Conservation (phyloP, 2,888 invertebrate genomes). For the Strigamia maritima region DNA sequence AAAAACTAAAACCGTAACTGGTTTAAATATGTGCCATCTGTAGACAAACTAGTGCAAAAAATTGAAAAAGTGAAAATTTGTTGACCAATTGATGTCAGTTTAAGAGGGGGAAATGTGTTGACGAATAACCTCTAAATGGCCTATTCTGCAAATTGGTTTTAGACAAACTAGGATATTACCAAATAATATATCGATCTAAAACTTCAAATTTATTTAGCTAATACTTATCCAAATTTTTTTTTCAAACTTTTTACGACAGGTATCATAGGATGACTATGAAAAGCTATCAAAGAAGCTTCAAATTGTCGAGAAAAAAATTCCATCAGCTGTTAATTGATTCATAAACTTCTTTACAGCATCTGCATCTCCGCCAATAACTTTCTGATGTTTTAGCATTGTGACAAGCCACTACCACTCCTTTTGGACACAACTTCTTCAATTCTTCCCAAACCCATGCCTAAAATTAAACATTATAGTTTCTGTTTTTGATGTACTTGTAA, state of each 20-base stretch:
- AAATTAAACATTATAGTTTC: not conserved
- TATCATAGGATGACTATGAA: slow-evolving; percentile 88
- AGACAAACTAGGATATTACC: too few species aligned
- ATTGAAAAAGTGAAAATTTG: too few species aligned
- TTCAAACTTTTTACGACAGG: slow-evolving; percentile 77
- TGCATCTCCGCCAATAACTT: slow-evolving; percentile 84
- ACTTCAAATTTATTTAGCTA: too few species aligned
- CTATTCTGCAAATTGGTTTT: too few species aligned
- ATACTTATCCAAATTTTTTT: slow-evolving; percentile 59
- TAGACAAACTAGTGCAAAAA: too few species aligned
- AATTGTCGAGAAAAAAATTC: slow-evolving; percentile 79
- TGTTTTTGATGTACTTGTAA: not conserved
- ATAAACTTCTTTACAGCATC: slow-evolving; percentile 67
- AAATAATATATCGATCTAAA: too few species aligned
- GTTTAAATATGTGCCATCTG: too few species aligned
- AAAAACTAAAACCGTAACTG: too few species aligned
- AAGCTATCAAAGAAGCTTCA: slow-evolving; percentile 81
- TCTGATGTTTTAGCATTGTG: slow-evolving; percentile 93
- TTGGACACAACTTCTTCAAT: slow-evolving; percentile 67
- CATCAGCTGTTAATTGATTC: slow-evolving; percentile 66
- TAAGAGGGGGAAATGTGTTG: too few species aligned
- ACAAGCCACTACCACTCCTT: slow-evolving; percentile 80
- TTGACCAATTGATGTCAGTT: too few species aligned
- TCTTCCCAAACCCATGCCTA: slow-evolving; percentile 76
- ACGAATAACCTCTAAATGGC: too few species aligned